Percentiles rank a stretch among this genome's conserved stretches.
phyloP scores from a whole-genome alignment of 1,140 invertebrate species.

The Drosophila sucinea region DNA sequence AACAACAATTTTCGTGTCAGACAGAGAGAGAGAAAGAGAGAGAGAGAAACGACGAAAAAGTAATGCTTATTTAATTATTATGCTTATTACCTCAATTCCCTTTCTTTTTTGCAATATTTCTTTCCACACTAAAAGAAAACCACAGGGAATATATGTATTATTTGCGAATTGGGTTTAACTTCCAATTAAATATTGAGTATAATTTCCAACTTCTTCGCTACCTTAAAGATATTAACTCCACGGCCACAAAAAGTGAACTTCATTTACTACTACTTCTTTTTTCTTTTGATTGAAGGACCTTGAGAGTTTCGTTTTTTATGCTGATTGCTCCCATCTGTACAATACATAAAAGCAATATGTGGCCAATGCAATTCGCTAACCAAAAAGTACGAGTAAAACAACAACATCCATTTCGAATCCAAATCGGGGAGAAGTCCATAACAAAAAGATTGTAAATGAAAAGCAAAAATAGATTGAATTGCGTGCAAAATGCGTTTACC shows the following conservation, averaged over 20 bases:
- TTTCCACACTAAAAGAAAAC: neutral
- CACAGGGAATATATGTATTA: neutral
- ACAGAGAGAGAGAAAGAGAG: no score
- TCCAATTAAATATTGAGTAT: neutral
- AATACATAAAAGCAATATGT: slow-evolving; percentile 58
- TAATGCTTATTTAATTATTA: neutral
- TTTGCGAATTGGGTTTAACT: neutral
- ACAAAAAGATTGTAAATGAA: slow-evolving; percentile 76
- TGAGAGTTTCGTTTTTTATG: neutral
- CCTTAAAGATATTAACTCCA: neutral
- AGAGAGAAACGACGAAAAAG: neutral
- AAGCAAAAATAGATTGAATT: slow-evolving; percentile 76
- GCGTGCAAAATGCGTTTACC: slow-evolving; percentile 76
- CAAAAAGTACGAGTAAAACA: neutral
- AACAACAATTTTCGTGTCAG: neutral
- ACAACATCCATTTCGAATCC: slow-evolving; percentile 9
- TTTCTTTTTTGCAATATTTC: no score
- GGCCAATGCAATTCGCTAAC: slow-evolving; percentile 26
- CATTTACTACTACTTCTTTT: neutral
- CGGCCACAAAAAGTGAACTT: neutral
- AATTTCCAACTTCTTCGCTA: neutral
- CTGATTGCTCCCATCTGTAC: slow-evolving; percentile 6
- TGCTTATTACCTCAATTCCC: no score
- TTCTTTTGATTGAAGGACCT: neutral
- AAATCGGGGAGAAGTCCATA: slow-evolving; percentile 28